Evolutionary conservation across 2,113 vertebrate species (phyloP).

Genomic region (Regulus satrapa): DNA sequence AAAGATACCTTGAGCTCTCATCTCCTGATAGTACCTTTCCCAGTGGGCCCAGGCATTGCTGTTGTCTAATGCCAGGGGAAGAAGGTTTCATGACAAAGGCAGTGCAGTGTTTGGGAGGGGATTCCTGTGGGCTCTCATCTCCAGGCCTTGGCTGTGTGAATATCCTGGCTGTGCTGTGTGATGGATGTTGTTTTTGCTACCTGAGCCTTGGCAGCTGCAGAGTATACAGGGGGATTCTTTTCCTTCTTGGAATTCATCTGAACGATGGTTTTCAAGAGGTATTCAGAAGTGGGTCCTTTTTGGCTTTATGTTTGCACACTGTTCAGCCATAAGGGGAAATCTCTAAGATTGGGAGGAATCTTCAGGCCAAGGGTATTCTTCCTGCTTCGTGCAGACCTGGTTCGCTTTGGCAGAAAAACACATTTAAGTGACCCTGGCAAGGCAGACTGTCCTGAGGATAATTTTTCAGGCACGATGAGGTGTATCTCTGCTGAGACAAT

Average conservation of each 20-base stretch:
- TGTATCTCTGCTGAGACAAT: background rate
- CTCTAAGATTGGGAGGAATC: background rate
- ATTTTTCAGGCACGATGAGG: background rate
- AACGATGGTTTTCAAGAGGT: background rate
- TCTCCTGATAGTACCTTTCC: background rate
- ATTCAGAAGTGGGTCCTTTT: background rate
- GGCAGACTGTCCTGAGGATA: background rate
- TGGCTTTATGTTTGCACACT: background rate
- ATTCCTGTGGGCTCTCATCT: background rate
- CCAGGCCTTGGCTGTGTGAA: background rate
- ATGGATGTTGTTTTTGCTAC: background rate
- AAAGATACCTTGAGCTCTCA: background rate
- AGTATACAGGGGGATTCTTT: background rate
- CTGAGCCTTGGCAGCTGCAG: background rate
- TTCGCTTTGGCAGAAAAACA: background rate
- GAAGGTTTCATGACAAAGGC: background rate
- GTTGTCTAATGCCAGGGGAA: background rate
- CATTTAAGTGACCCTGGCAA: background rate
- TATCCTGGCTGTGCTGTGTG: background rate
- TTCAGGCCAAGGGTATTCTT: background rate
- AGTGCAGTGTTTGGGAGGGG: fast-evolving
- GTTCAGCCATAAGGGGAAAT: background rate
- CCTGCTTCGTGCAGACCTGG: fast-evolving
- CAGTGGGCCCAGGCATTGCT: fast-evolving
- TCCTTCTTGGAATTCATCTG: background rate